Conservation (phyloP, 2,113 vertebrate species). For the Actenoides lindsayi region DNA sequence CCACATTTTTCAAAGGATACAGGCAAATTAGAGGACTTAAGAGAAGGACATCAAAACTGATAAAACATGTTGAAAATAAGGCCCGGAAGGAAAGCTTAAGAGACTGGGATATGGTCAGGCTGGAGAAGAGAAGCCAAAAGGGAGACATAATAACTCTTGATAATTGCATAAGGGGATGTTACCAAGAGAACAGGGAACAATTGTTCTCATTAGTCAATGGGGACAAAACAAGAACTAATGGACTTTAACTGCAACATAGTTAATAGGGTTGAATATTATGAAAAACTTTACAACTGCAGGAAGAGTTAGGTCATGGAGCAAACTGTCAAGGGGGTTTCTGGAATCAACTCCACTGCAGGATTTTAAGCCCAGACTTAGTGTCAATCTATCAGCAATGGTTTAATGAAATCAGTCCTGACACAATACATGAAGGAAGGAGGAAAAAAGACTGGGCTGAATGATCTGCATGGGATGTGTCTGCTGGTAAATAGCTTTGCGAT, state of each 20-base stretch:
- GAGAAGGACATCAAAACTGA: slow-evolving; percentile 35
- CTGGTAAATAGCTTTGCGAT: not conserved
- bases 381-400: not conserved
- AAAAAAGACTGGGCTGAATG: not conserved
- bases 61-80: slow-evolving; percentile 63
- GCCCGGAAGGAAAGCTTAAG: slow-evolving; percentile 54
- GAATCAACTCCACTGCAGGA: not conserved
- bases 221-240: slow-evolving; percentile 60
- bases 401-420: not conserved
- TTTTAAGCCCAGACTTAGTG: not conserved
- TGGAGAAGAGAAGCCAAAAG: slow-evolving; percentile 53
- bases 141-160: slow-evolving; percentile 42
- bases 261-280: slow-evolving; percentile 34
- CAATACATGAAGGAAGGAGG: not conserved
- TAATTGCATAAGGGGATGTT: slow-evolving; percentile 55
- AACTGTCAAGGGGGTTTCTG: not conserved
- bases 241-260: not conserved
- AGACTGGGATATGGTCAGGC: slow-evolving; percentile 35
- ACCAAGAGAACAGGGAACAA: slow-evolving; percentile 28
- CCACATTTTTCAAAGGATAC: slow-evolving; percentile 36
- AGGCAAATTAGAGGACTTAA: slow-evolving; percentile 43
- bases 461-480: not conserved
- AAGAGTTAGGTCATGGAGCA: not conserved
- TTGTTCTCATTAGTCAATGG: slow-evolving; percentile 58
- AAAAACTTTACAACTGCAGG: not conserved